phyloP scores from a whole-genome alignment of 2,888 invertebrate species.

The Stenchaetothrips biformis region DNA sequence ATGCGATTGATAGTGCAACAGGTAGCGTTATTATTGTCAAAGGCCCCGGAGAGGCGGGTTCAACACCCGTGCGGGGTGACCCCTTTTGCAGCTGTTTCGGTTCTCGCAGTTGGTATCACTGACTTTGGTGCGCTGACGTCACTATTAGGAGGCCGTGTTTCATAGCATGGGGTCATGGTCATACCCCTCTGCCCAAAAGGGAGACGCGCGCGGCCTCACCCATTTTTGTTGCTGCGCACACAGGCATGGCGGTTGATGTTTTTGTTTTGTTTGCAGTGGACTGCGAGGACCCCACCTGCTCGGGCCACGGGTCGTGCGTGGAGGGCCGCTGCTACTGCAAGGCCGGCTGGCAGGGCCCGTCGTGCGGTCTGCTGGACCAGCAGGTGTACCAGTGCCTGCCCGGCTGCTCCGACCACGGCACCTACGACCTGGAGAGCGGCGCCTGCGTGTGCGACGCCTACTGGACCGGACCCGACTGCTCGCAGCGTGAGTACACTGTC shows the following conservation, averaged over 20 bases:
- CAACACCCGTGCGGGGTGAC: too few relatives aligned
- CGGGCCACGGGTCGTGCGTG: slow-evolving; percentile 88
- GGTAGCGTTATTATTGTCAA: too few relatives aligned
- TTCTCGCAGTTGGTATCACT: too few relatives aligned
- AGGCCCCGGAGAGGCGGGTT: too few relatives aligned
- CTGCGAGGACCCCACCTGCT: slow-evolving; percentile 88
- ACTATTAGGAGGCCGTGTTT: too few relatives aligned
- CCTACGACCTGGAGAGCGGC: slow-evolving; percentile 84
- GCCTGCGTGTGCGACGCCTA: slow-evolving; percentile 89
- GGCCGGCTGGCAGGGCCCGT: slow-evolving; percentile 88
- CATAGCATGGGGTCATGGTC: neutral
- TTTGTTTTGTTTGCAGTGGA: slow-evolving; percentile 59
- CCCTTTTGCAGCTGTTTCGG: too few relatives aligned
- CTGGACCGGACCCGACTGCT: slow-evolving; percentile 91
- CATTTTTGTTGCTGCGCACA: too few relatives aligned
- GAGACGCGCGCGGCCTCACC: too few relatives aligned
- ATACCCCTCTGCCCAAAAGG: neutral
- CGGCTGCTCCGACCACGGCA: slow-evolving; percentile 90
- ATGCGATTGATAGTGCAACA: too few relatives aligned
- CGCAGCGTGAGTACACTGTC: slow-evolving; percentile 67
- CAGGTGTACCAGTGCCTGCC: slow-evolving; percentile 85
- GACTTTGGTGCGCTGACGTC: too few relatives aligned
- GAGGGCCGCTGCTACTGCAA: slow-evolving; percentile 90
- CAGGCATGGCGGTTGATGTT: neutral
- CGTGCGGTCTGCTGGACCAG: slow-evolving; percentile 77